Conservation (phyloP, 2,797 vertebrate species). For the Aulostomus chinensis region DNA sequence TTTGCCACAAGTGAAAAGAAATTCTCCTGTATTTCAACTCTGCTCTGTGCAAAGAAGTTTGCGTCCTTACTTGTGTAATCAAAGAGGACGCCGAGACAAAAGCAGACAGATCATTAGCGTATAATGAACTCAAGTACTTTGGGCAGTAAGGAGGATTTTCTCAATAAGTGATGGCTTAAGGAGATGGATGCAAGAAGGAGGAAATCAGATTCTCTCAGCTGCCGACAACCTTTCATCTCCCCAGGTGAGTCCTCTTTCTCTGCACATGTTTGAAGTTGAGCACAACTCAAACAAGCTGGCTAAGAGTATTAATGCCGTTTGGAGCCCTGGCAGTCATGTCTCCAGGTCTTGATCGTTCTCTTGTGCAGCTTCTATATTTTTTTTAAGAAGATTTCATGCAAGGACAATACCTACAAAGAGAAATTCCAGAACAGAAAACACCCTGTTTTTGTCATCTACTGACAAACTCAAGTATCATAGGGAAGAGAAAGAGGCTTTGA, state of each 20-base stretch:
- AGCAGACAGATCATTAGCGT: slow-evolving; percentile 55
- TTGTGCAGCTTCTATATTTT: slow-evolving; percentile 30
- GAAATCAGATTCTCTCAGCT: slow-evolving; percentile 47
- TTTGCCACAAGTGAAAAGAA: slow-evolving; percentile 24
- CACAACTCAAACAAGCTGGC: slow-evolving; percentile 48
- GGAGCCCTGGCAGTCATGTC: slow-evolving; percentile 29
- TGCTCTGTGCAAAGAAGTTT: slow-evolving; percentile 45
- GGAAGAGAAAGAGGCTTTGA: slow-evolving; percentile 46
- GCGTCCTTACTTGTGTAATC: slow-evolving; percentile 45
- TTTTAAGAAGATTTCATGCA: slow-evolving; percentile 48
- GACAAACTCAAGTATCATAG: slow-evolving; percentile 55
- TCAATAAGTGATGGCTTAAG: slow-evolving; percentile 60
- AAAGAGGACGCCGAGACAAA: slow-evolving; percentile 55
- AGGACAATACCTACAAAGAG: slow-evolving; percentile 48
- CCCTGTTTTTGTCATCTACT: slow-evolving; percentile 21
- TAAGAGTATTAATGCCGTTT: slow-evolving; percentile 58
- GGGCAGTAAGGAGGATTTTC: slow-evolving; percentile 62
- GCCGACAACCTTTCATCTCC: slow-evolving; percentile 61
- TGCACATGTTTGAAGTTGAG: slow-evolving; percentile 61
- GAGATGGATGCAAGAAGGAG: slow-evolving; percentile 48
- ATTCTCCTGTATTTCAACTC: slow-evolving; percentile 30
- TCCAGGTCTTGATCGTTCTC: slow-evolving; percentile 50
- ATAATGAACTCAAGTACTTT: slow-evolving; percentile 66
- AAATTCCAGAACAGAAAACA: slow-evolving; percentile 50
- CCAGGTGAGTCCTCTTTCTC: slow-evolving; percentile 70